Evolutionary conservation across 2,888 invertebrate species (phyloP).

Genomic region (Drosophila kambysellisi): DNA sequence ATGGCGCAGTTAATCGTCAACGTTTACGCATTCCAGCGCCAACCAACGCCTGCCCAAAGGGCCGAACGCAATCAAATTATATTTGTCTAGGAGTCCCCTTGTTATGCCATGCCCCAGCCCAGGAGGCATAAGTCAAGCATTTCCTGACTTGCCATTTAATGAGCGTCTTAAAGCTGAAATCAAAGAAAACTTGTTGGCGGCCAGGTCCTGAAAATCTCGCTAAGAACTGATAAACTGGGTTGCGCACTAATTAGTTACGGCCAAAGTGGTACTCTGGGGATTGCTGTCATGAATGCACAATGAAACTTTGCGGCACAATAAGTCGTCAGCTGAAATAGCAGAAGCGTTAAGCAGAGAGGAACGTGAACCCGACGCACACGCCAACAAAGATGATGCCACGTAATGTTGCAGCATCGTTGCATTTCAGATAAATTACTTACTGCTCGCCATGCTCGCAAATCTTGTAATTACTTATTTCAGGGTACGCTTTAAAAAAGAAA

Average conservation of each 20-base stretch:
- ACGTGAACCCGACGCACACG: constrained; percentile 3
- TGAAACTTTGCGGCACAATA: constrained; percentile 56
- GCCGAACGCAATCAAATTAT: constrained; percentile 83
- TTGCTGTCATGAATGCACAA: constrained; percentile 61
- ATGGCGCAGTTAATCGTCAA: constrained; percentile 84
- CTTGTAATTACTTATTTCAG: constrained; percentile 27
- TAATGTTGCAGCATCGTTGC: constrained; percentile 17
- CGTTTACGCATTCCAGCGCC: constrained; percentile 84
- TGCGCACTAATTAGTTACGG: constrained; percentile 76
- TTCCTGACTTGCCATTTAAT: constrained; percentile 39
- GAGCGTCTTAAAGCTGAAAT: constrained; percentile 54
- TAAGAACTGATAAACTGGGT: constrained; percentile 78
- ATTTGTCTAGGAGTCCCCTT: constrained; percentile 71
- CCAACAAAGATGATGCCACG: background rate
- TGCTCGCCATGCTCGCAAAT: constrained; percentile 15
- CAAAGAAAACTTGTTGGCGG: constrained; percentile 38
- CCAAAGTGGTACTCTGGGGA: constrained; percentile 63
- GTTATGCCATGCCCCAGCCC: constrained; percentile 1
- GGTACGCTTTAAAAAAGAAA: constrained; percentile 13
- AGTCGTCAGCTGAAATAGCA: constrained; percentile 21
- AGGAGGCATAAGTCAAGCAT: constrained; percentile 44
- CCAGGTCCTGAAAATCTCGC: constrained; percentile 31
- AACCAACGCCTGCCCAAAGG: constrained; percentile 79
- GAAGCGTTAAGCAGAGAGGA: constrained; percentile 3
- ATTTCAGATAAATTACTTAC: constrained; percentile 16